A percentile compares a stretch with the other conserved stretches of the same genome.
These are phyloP conservation scores for Idaea aversata DNA, from an alignment of 2,888 invertebrate species.

Conservation along the genomic window DNA sequence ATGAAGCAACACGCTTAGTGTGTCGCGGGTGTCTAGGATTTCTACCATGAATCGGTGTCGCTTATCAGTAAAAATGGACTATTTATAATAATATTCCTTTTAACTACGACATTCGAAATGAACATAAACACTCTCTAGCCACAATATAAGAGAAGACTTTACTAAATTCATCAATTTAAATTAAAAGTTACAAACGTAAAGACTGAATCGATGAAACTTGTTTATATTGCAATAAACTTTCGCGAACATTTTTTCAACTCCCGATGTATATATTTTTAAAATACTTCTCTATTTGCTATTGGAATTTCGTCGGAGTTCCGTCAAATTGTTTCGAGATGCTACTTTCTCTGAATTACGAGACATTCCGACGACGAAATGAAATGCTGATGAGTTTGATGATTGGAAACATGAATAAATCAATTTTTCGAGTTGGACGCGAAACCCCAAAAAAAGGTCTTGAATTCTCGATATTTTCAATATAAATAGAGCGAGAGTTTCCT, in stretches of 20 bases:
- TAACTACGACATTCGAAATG: neutral
- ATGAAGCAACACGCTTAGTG: too few species aligned
- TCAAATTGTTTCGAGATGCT: conserved; percentile 52
- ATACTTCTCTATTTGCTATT: conserved; percentile 60
- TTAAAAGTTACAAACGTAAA: neutral
- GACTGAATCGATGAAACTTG: neutral
- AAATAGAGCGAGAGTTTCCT: conserved; percentile 16
- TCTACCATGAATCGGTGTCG: too few species aligned
- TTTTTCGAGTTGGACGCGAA: conserved; percentile 30
- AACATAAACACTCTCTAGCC: neutral
- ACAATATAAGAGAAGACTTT: neutral
- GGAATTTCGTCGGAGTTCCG: conserved; percentile 47
- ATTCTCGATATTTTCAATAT: conserved; percentile 27
- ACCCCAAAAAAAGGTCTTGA: conserved; percentile 14
- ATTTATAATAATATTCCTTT: neutral
- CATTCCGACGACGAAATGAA: conserved; percentile 49
- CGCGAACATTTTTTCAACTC: conserved; percentile 47
- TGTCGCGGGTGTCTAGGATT: too few species aligned
- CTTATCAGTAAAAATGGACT: neutral
- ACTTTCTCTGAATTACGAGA: conserved; percentile 46
- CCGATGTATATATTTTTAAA: conserved; percentile 56
- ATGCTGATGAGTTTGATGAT: conserved; percentile 52
- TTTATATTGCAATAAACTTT: conserved; percentile 46
- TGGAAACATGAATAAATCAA: conserved; percentile 40
- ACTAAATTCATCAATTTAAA: neutral